phyloP scores from a whole-genome alignment of 2,888 invertebrate genomes.

The Fissipunctia ypsillon region DNA sequence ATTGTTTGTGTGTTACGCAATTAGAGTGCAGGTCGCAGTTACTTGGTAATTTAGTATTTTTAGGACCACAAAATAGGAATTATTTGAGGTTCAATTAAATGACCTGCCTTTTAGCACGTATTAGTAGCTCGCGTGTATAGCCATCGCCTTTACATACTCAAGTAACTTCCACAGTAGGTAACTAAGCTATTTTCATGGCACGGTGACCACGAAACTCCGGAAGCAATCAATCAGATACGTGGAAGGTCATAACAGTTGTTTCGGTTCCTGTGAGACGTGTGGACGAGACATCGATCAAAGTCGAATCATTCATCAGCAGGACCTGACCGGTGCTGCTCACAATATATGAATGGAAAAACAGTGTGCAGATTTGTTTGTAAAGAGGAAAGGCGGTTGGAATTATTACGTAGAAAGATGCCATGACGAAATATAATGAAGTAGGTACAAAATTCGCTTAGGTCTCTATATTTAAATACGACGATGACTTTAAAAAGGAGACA shows the following conservation, averaged over 20 bases:
- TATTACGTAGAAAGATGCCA: background rate
- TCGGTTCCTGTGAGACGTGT: slow-evolving; percentile 44
- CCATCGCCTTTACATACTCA: background rate
- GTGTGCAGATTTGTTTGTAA: slow-evolving; percentile 28
- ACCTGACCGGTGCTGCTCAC: slow-evolving; percentile 44
- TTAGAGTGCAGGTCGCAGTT: too few relatives aligned
- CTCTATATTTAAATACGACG: background rate
- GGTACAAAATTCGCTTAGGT: background rate
- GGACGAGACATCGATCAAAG: slow-evolving; percentile 62
- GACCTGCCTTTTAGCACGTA: too few relatives aligned
- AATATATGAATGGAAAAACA: slow-evolving; percentile 37
- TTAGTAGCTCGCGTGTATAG: too few relatives aligned
- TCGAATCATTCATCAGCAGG: slow-evolving; percentile 54
- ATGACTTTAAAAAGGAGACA: too few relatives aligned
- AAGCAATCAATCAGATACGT: slow-evolving; percentile 62
- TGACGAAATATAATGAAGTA: background rate
- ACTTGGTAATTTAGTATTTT: too few relatives aligned
- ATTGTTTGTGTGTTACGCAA: too few relatives aligned
- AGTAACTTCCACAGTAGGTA: background rate
- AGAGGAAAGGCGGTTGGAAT: background rate
- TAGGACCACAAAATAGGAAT: too few relatives aligned
- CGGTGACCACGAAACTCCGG: slow-evolving; percentile 42
- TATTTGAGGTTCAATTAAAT: too few relatives aligned
- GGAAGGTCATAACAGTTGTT: slow-evolving; percentile 55
- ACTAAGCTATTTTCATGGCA: slow-evolving; percentile 10